A percentile compares a stretch with the other conserved stretches of the same genome.
phyloP scores from a whole-genome alignment of 2,113 vertebrate species.

The Sinocyclocheilus rhinocerous region DNA sequence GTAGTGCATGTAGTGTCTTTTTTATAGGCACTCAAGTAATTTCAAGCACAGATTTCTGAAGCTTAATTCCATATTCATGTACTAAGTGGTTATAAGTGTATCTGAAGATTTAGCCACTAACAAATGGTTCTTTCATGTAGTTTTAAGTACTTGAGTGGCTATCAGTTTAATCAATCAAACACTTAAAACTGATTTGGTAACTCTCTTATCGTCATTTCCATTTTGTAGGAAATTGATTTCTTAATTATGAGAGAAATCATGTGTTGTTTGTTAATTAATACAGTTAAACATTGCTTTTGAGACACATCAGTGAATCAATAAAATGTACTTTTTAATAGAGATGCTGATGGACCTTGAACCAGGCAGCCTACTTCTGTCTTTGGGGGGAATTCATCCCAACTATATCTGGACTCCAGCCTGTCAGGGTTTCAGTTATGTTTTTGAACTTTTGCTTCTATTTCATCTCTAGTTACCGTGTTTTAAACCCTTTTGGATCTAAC shows the following conservation, averaged over 20 bases:
- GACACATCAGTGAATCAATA: slow-evolving; percentile 38
- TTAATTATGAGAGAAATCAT: slow-evolving; percentile 35
- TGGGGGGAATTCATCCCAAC: neutral
- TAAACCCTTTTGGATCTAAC: neutral
- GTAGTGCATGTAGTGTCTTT: neutral
- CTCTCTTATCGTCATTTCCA: slow-evolving; percentile 25
- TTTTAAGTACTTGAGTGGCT: neutral
- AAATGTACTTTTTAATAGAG: slow-evolving; percentile 45
- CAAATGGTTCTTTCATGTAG: slow-evolving; percentile 4
- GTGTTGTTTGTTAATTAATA: slow-evolving; percentile 33
- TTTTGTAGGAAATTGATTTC: slow-evolving; percentile 41
- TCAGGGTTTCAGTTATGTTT: neutral
- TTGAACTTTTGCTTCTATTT: neutral
- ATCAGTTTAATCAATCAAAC: slow-evolving; percentile 8
- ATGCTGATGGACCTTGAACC: slow-evolving; percentile 27
- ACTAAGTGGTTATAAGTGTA: neutral
- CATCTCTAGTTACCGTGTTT: neutral
- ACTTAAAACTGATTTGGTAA: slow-evolving; percentile 6
- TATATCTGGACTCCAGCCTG: neutral
- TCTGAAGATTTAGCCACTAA: slow-evolving; percentile 7
- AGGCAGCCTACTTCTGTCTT: neutral
- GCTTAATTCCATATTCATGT: neutral
- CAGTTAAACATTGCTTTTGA: slow-evolving; percentile 36
- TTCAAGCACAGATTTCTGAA: neutral
- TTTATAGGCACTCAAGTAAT: neutral